phyloP scores from a whole-genome alignment of 2,888 invertebrate species.

The Drosophila mercatorum region DNA sequence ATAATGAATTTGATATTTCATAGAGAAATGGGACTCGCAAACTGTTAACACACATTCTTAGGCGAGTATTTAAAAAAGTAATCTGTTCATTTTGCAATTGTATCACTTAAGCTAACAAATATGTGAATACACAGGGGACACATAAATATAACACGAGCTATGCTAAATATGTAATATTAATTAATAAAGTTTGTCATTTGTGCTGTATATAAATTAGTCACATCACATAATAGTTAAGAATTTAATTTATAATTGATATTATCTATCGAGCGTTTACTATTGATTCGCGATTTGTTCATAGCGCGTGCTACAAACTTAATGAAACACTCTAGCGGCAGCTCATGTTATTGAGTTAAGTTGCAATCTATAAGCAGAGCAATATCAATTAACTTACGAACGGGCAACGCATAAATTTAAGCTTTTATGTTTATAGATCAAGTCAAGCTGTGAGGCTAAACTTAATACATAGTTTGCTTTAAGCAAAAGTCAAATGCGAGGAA shows the following conservation, averaged over 20 bases:
- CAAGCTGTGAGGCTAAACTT: conserved; percentile 1
- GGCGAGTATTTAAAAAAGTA: too few species aligned
- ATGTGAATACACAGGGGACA: too few species aligned
- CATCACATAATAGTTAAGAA: background rate
- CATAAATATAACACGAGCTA: background rate
- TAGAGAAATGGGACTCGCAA: too few species aligned
- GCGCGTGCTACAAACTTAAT: background rate
- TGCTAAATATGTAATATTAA: background rate
- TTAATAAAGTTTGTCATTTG: background rate
- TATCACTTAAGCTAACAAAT: background rate
- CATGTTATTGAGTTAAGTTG: conserved; percentile 3
- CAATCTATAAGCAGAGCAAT: conserved; percentile 3
- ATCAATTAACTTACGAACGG: conserved; percentile 7
- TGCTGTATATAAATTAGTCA: background rate
- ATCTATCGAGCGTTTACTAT: background rate
- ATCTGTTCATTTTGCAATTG: too few species aligned
- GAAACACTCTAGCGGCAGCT: background rate
- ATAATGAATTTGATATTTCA: too few species aligned
- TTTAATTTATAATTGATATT: background rate
- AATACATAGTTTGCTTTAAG: background rate
- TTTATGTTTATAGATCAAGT: conserved; percentile 25
- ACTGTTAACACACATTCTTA: too few species aligned
- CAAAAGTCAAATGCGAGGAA: background rate
- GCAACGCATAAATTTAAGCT: conserved; percentile 7
- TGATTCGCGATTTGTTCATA: background rate